phyloP scores from a whole-genome alignment of 2,888 invertebrate genomes.

The Cephus sareptanus region DNA sequence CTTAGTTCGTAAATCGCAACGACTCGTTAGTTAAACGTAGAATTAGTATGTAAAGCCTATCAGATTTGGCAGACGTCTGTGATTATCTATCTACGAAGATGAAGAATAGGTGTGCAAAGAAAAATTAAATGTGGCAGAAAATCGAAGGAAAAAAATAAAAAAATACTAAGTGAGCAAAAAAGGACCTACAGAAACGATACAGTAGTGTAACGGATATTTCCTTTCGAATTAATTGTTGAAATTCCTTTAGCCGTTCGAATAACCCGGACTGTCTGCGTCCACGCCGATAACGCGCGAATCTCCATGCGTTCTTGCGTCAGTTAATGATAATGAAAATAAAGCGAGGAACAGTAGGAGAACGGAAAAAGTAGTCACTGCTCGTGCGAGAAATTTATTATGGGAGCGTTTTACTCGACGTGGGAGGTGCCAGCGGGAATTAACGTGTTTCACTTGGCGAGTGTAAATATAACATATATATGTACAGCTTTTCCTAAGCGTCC shows the following conservation, averaged over 20 bases:
- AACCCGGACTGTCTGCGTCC: background rate
- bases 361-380: background rate
- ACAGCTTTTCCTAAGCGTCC: background rate
- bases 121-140: slow-evolving; percentile 28
- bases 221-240: background rate
- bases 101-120: slow-evolving; percentile 15
- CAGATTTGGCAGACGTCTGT: slow-evolving; percentile 53
- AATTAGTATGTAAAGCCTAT: slow-evolving; percentile 45
- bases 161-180: slow-evolving; percentile 5
- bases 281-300: background rate
- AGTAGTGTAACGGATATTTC: background rate
- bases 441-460: background rate
- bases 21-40: slow-evolving; percentile 35
- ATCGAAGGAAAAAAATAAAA: slow-evolving; percentile 22
- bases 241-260: background rate
- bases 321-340: background rate
- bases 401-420: background rate
- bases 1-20: slow-evolving; percentile 13
- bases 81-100: slow-evolving; percentile 33
- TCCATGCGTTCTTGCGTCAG: background rate
- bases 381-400: background rate
- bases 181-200: background rate
- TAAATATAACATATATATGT: background rate
- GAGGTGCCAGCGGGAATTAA: background rate
- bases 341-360: background rate